Percentiles rank a stretch among this genome's conserved stretches.
phyloP scores from a whole-genome alignment of 2,888 invertebrate genomes.

The Drosophila ustulata region DNA sequence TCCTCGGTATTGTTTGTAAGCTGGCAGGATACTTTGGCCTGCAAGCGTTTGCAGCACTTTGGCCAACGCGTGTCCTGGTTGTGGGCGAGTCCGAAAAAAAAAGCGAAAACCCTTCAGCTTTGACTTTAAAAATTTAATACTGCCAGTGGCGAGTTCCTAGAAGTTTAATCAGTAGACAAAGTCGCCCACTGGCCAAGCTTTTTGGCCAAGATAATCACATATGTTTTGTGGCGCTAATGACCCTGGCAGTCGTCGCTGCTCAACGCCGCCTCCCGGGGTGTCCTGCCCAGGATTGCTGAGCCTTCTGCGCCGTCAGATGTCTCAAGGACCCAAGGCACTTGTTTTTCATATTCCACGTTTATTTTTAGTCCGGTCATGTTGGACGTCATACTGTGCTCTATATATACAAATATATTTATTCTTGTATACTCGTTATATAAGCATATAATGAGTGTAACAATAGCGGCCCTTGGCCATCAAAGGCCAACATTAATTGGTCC shows the following conservation, averaged over 20 bases:
- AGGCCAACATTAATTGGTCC: conserved; percentile 66
- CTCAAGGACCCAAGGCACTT: conserved; percentile 55
- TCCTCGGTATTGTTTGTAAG: conserved; percentile 45
- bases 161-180: conserved; percentile 38
- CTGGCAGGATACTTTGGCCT: conserved; percentile 16
- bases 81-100: conserved; percentile 4
- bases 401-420: conserved; percentile 24
- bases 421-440: conserved; percentile 22
- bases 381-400: conserved; percentile 51
- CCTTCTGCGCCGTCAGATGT: conserved; percentile 36
- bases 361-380: conserved; percentile 52
- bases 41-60: conserved; percentile 3
- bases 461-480: conserved; percentile 54
- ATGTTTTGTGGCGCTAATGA: conserved; percentile 45
- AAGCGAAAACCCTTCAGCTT: conserved; percentile 3
- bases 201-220: conserved; percentile 33
- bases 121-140: conserved; percentile 49
- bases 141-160: conserved; percentile 10
- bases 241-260: conserved; percentile 42
- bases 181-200: conserved; percentile 16
- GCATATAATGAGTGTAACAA: conserved; percentile 33
- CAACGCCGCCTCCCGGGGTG: conserved; percentile 18
- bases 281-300: conserved; percentile 20
- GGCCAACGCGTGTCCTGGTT: conserved; percentile 15
- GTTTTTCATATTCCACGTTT: conserved; percentile 52